phyloP scores from a whole-genome alignment of 1,140 invertebrate species.

The Apolygus lucorum region DNA sequence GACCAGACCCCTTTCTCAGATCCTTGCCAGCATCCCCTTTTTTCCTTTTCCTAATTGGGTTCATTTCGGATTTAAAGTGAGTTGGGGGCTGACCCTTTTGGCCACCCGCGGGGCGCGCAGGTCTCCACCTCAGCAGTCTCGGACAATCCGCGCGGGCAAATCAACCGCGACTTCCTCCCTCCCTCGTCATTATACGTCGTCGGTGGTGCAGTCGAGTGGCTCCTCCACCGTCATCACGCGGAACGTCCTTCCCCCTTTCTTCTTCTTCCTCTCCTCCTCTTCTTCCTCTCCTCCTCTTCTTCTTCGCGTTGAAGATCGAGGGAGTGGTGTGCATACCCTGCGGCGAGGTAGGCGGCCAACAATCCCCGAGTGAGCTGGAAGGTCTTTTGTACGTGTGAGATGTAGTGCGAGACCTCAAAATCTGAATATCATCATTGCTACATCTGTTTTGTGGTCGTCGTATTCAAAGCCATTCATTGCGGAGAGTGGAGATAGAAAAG shows the following conservation, averaged over 20 bases:
- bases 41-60: not conserved
- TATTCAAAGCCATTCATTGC: no score
- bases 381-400: no score
- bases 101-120: not conserved
- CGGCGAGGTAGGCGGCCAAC: no score
- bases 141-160: not conserved
- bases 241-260: not conserved
- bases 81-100: not conserved
- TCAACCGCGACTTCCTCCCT: constrained; percentile 7
- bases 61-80: constrained; percentile 12
- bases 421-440: no score
- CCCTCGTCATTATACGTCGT: constrained; percentile 10
- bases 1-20: not conserved
- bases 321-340: no score
- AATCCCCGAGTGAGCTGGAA: no score
- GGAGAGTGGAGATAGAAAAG: no score
- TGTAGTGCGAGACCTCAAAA: no score
- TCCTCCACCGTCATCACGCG: not conserved
- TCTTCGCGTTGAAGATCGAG: no score
- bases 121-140: not conserved
- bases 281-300: no score
- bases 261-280: constrained; percentile 10
- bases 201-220: not conserved
- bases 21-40: not conserved
- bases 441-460: no score